Evolutionary conservation across 2,113 vertebrate species (phyloP).

Genomic region (Aptenodytes patagonicus): DNA sequence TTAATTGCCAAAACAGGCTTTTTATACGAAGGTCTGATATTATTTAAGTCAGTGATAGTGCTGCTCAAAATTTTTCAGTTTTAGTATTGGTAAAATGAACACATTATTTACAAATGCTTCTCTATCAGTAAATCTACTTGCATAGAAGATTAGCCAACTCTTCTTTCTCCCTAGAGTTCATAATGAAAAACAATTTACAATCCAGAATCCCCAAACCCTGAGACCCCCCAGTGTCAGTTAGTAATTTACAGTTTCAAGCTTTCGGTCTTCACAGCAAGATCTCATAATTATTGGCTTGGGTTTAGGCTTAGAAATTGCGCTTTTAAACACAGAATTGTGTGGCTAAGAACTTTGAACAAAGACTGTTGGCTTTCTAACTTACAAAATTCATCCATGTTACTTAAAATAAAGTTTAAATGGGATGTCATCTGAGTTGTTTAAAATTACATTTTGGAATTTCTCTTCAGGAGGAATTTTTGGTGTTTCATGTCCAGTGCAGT

Average conservation of each 20-base stretch:
- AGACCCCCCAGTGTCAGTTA: neutral
- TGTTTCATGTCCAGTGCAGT: neutral
- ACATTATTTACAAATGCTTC: neutral
- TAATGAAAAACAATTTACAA: neutral
- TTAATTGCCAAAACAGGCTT: neutral
- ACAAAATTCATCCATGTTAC: neutral
- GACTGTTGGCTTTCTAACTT: neutral
- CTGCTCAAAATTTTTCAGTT: neutral
- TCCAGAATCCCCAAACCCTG: neutral
- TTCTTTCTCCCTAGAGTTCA: neutral
- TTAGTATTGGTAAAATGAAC: neutral
- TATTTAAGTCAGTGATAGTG: neutral
- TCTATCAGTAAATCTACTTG: neutral
- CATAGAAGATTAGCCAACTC: neutral
- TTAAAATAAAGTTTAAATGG: neutral
- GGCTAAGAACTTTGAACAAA: neutral
- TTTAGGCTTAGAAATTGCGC: neutral
- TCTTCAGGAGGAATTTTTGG: neutral
- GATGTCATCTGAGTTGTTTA: neutral
- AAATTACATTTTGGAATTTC: neutral
- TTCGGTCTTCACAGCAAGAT: neutral
- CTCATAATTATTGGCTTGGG: neutral
- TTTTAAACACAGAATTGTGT: neutral
- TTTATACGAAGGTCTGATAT: neutral
- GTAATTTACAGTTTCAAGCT: neutral